Base-by-base conservation (phyloP, 2,113 vertebrate genomes). In the Etheostoma spectabile region DNA sequence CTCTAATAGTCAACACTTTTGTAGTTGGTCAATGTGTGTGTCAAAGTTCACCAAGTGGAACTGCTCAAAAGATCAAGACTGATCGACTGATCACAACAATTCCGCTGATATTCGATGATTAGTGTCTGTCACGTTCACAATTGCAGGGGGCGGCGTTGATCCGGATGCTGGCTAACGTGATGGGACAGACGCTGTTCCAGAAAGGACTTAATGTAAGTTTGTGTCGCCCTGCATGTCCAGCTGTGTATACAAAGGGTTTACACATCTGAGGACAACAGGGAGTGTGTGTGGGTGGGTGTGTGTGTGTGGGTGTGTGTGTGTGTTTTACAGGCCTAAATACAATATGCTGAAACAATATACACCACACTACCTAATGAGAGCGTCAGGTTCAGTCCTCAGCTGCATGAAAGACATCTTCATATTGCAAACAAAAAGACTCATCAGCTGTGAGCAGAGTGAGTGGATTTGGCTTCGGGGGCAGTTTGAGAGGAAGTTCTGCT, bases 161-260 rank as follows among this genome's bases (percentile, higher is more conserved):
- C 95, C 96, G 98, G 94, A 99, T 99, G 98, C 80, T 99, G 95
- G 98, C 98, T 66, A 98, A 97, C 91, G 97, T 99, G 94, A 99
- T 99, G 98, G 98, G 98, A 82, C 96, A 97, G 89, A 92, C 95
- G 14, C 94, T 98, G 67, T 99, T 99, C 95, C 97, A 97, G 89
- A 97, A 94, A 88, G 98, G 97, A 77, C 95, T 99, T 69, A 97
- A 99, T 89, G 98, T 99, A 95, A 96, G 98, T 97, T 57, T 6
- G 0, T 8, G 66, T 57, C 3, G 22, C 27, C 51, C 30, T 69
- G 62, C 52, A 0, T 12, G 35, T 80, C 62, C 65, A 76, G 66
- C 60, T 82, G 69, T 57, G 33, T 4, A 71, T 8, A 75, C 74
- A 74, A 52, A 83, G 51, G 51, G 46, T 51, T 66, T 59, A 15